Conservation (phyloP, 2,888 invertebrate genomes). For the Melanargia galathea region DNA sequence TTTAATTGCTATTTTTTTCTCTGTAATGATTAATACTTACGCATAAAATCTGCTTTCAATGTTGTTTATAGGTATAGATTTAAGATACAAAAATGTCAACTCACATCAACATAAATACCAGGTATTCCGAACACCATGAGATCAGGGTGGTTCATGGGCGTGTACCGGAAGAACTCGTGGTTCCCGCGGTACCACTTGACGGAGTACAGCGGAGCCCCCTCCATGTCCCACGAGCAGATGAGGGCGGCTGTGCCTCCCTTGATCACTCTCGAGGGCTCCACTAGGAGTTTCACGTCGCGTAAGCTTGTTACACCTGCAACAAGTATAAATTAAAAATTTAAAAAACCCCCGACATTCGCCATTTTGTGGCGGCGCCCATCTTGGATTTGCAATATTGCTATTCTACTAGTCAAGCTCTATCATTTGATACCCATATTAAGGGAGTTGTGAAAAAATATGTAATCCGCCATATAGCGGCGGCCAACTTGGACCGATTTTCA, state of each 20-base stretch:
- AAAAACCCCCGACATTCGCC: too few relatives aligned
- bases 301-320: conserved; percentile 84
- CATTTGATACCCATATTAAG: too few relatives aligned
- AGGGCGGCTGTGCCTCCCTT: conserved; percentile 86
- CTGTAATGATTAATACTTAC: too few relatives aligned
- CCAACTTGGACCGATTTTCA: too few relatives aligned
- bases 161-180: conserved; percentile 92
- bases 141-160: conserved; percentile 87
- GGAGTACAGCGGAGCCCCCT: conserved; percentile 88
- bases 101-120: conserved; percentile 91
- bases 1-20: too few relatives aligned
- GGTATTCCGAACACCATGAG: conserved; percentile 88
- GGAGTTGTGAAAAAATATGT: too few relatives aligned
- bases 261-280: conserved; percentile 87
- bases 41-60: too few relatives aligned
- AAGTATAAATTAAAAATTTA: not conserved
- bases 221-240: conserved; percentile 89
- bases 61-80: not conserved
- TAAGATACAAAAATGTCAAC: conserved; percentile 58
- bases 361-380: too few relatives aligned
- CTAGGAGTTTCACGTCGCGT: conserved; percentile 86
- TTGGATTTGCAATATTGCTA: too few relatives aligned
- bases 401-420: too few relatives aligned
- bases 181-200: conserved; percentile 94
- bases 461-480: too few relatives aligned